phyloP scores from a whole-genome alignment of 2,888 invertebrate genomes.

The Cataglyphis albicans region DNA sequence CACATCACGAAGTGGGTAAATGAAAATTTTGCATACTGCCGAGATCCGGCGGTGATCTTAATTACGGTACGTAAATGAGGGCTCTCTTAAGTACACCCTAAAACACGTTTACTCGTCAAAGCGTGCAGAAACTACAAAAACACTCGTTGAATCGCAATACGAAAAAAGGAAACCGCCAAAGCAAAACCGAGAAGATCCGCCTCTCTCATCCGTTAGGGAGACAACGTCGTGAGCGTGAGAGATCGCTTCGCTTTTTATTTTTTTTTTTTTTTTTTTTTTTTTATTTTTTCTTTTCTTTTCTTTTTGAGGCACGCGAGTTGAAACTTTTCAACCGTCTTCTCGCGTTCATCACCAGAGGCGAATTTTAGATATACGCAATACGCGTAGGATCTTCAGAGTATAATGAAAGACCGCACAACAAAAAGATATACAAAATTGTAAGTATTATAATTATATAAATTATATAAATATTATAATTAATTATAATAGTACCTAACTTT shows the following conservation, averaged over 20 bases:
- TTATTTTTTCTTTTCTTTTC: not conserved
- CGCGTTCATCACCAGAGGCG: constrained; percentile 9
- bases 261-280: not conserved
- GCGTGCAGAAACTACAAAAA: constrained; percentile 40
- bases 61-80: constrained; percentile 55
- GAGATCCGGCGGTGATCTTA: constrained; percentile 44
- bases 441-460: too few relatives aligned
- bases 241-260: constrained; percentile 14
- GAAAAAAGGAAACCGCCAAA: constrained; percentile 17
- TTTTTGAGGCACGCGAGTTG: constrained; percentile 31
- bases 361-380: not conserved
- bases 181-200: constrained; percentile 11
- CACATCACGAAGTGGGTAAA: constrained; percentile 10
- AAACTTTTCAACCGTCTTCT: constrained; percentile 23
- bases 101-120: constrained; percentile 22
- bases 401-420: not conserved
- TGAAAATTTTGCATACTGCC: constrained; percentile 55
- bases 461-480: too few relatives aligned
- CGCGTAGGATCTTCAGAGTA: not conserved
- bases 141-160: constrained; percentile 32
- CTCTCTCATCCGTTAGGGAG: constrained; percentile 1
- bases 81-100: constrained; percentile 57
- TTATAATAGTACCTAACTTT: not conserved
- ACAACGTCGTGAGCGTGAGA: constrained; percentile 35
- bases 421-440: not conserved